Evolutionary conservation across 1,140 invertebrate genomes (phyloP).

Genomic region (Wiebesia pumilae): DNA sequence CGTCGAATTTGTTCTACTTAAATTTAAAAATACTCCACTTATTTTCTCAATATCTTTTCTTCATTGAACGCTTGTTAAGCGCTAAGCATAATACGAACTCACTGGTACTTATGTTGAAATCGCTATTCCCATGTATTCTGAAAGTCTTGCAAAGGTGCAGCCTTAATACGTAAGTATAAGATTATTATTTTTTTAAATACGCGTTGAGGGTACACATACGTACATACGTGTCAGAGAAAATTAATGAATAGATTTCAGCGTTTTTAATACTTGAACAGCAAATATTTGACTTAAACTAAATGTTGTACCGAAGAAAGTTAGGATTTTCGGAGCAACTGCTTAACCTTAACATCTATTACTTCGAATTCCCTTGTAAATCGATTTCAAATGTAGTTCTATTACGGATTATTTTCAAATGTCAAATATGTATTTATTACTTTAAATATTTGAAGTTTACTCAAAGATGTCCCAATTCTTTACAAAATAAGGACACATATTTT

Average conservation of each 20-base stretch:
- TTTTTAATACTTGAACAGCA: background rate
- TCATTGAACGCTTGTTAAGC: background rate
- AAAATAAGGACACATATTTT: no score
- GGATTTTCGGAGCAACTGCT: background rate
- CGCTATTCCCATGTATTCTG: slow-evolving; percentile 13
- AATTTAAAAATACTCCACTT: slow-evolving; percentile 11
- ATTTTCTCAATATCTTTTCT: slow-evolving; percentile 11
- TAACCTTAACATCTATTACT: background rate
- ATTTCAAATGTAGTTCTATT: no score
- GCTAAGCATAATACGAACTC: background rate
- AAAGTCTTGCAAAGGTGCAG: background rate
- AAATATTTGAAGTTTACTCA: no score
- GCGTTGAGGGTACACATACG: no score
- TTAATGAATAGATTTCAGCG: background rate
- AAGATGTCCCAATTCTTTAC: no score
- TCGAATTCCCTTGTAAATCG: background rate
- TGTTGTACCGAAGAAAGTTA: background rate
- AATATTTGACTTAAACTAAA: background rate
- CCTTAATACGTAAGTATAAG: background rate
- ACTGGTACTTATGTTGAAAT: slow-evolving; percentile 18
- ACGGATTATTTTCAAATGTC: no score
- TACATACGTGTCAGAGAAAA: background rate
- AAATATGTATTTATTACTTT: no score
- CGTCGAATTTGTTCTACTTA: slow-evolving; percentile 17
- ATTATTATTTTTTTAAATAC: background rate